A percentile compares a stretch with the other conserved stretches of the same genome.
phyloP scores from a whole-genome alignment of 2,113 vertebrate genomes.

The Tachycineta bicolor region DNA sequence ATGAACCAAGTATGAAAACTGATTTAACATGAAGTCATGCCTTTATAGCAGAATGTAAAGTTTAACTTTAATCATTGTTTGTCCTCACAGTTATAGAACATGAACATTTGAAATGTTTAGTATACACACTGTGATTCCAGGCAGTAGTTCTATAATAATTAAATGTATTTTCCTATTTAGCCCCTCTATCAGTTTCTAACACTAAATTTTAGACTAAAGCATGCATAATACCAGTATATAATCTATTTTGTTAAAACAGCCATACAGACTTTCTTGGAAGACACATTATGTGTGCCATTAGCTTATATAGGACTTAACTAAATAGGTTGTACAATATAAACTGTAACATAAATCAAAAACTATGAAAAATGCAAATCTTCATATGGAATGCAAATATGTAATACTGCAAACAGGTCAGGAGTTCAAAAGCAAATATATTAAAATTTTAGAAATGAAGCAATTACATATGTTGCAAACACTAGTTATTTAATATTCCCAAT shows the following conservation, averaged over 20 bases:
- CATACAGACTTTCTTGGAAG: neutral
- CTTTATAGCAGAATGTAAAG: neutral
- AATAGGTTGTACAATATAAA: neutral
- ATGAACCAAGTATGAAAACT: neutral
- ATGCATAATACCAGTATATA: neutral
- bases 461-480: neutral
- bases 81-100: neutral
- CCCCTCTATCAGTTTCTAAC: neutral
- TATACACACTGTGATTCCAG: neutral
- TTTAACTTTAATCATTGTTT: neutral
- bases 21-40: neutral
- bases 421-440: constrained; percentile 14
- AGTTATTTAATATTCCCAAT: neutral
- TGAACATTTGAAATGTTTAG: neutral
- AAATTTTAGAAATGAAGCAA: neutral
- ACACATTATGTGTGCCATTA: neutral
- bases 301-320: neutral
- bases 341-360: neutral
- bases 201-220: neutral
- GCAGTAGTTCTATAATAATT: neutral
- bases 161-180: neutral
- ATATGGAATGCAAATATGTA: neutral
- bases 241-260: neutral
- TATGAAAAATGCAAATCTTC: neutral
- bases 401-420: neutral